phyloP scores from a whole-genome alignment of 1,140 invertebrate species.

The Cotesia chilonis region DNA sequence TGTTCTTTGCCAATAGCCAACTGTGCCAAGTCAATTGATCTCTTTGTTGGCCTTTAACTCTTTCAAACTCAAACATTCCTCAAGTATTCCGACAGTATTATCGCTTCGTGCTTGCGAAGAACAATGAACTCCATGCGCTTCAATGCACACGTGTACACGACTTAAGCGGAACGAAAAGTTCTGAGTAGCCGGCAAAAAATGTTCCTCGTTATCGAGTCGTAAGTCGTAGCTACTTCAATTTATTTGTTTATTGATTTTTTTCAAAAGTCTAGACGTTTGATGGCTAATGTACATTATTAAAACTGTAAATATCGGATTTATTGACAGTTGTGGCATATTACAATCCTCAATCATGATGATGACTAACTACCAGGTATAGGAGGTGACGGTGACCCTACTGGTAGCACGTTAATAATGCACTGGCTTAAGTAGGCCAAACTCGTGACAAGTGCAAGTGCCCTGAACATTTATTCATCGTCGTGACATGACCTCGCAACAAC shows the following conservation, averaged over 20 bases:
- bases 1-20: no score
- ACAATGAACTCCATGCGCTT: conserved; percentile 10
- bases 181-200: not conserved
- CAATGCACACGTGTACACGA: not conserved
- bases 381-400: not conserved
- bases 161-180: conserved; percentile 4
- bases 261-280: not conserved
- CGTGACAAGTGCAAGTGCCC: conserved; percentile 45
- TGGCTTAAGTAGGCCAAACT: conserved; percentile 50
- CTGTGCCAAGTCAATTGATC: conserved; percentile 30
- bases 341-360: not conserved
- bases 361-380: not conserved
- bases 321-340: not conserved
- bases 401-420: conserved; percentile 50
- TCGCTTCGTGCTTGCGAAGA: not conserved
- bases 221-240: not conserved
- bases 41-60: conserved; percentile 6
- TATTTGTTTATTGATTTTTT: not conserved
- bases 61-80: conserved; percentile 12
- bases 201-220: conserved; percentile 8
- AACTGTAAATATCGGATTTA: not conserved
- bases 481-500: conserved; percentile 16
- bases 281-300: not conserved
- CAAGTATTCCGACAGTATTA: conserved; percentile 2
- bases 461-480: conserved; percentile 31